Conservation (phyloP, 1,140 invertebrate genomes). For the Proctacanthus coquilletti region DNA sequence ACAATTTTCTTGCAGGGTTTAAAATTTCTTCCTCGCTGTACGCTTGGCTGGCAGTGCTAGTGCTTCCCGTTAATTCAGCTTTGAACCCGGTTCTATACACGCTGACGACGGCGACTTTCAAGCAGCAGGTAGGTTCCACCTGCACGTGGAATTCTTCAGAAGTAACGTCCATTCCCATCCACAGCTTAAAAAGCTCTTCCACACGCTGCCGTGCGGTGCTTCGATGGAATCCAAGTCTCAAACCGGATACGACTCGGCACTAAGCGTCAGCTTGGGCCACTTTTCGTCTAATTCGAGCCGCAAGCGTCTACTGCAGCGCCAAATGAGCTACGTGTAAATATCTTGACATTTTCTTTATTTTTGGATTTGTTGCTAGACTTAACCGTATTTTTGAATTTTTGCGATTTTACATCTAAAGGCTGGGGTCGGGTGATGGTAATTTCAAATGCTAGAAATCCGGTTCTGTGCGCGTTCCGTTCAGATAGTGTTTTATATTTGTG, state of each 20-base stretch:
- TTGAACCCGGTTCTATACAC: slow-evolving; percentile 57
- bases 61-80: slow-evolving; percentile 53
- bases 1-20: slow-evolving; percentile 20
- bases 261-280: slow-evolving; percentile 22
- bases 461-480: too few species aligned
- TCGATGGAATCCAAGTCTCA: slow-evolving; percentile 13
- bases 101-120: slow-evolving; percentile 41
- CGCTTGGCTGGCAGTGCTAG: slow-evolving; percentile 51
- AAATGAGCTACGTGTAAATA: slow-evolving; percentile 21
- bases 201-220: slow-evolving; percentile 12
- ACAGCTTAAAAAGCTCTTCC: neutral
- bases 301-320: slow-evolving; percentile 16
- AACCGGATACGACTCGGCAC: slow-evolving; percentile 21
- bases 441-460: too few species aligned
- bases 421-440: too few species aligned
- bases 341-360: too few species aligned
- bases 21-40: slow-evolving; percentile 36
- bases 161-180: neutral
- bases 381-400: too few species aligned
- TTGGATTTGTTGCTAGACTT: too few species aligned
- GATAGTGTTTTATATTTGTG: too few species aligned
- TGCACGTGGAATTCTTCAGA: slow-evolving; percentile 10
- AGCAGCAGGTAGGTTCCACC: slow-evolving; percentile 32
- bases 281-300: slow-evolving; percentile 8
- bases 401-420: too few species aligned